Base-by-base conservation (phyloP, 1,140 invertebrate genomes). In the Diploscapter pachys region DNA sequence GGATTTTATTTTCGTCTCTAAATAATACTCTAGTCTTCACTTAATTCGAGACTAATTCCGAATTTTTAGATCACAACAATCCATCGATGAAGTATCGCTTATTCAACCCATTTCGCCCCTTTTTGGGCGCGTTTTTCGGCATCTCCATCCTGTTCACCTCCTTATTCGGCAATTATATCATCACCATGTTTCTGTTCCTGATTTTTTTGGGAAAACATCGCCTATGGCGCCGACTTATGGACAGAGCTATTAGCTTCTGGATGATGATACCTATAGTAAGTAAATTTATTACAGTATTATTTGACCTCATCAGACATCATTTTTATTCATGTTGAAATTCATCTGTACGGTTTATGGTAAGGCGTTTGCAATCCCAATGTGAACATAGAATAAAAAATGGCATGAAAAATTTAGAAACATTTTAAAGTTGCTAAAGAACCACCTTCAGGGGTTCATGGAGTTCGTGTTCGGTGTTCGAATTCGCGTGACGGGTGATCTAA, bases 401-500 rank as follows among this genome's bases (percentile, higher is more conserved):
- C 31, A 31, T 31, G 31, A 31, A 31, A 31, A 31, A 31, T 31
- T 31, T 31, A 31, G 31, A 31, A 31, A 31, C 31, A 31, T 31
- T 59, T 59, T 9, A 59, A 59, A 11, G 57, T 11, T 59, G 31
- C 31, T 31, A 31, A 5, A 69, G 56, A 71, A 6, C 8, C 54
- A 13, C 4, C 78, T 84, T 77, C 70, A 83, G 78, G 82, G 81
- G 50, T 86, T 92, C 65, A 87, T 92, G 83, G 89, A 91, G 82
- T 84, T 90, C 75, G 82, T 91, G 63, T 91, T 90, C 78, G 90
- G 90, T 0, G 90, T 92, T 9, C 89, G 91, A 77, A 88, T 94
- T 6, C 88, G 90, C 75, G 89, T 93, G 8, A 90, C 90, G 63
- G 93, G 93, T 3, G 92, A 93, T 86, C 88, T 89, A 78, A 91